phyloP scores from a whole-genome alignment of 1,140 invertebrate genomes.

The Campoletis sonorensis region DNA sequence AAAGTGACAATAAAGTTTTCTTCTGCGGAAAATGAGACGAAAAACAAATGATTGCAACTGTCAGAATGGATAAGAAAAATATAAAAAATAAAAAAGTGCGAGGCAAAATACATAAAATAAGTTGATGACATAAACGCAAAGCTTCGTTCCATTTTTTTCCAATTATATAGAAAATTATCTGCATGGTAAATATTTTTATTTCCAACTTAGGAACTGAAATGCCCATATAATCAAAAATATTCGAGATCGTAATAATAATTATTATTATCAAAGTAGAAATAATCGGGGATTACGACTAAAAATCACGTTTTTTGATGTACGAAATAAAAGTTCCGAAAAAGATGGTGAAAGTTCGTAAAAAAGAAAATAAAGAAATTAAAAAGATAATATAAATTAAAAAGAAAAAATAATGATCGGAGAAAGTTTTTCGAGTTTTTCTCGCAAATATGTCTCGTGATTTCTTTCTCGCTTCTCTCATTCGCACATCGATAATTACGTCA shows the following conservation, averaged over 20 bases:
- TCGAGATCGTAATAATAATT: constrained; percentile 60
- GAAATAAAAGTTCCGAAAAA: neutral
- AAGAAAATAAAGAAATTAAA: constrained; percentile 40
- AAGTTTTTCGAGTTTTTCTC: neutral
- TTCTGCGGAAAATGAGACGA: too few relatives aligned
- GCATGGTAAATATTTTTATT: constrained; percentile 67
- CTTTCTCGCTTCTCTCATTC: constrained; percentile 42
- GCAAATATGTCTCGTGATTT: constrained; percentile 35
- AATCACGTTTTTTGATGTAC: constrained; percentile 51
- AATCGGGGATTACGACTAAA: constrained; percentile 58
- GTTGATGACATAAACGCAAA: too few relatives aligned
- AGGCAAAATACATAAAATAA: neutral
- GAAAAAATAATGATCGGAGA: neutral
- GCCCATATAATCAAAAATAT: constrained; percentile 71
- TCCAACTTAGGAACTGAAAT: constrained; percentile 70
- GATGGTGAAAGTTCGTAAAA: neutral
- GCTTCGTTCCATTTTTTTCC: too few relatives aligned
- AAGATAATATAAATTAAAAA: too few relatives aligned
- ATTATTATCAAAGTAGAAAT: constrained; percentile 64
- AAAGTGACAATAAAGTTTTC: too few relatives aligned
- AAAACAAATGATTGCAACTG: too few relatives aligned
- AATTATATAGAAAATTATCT: constrained; percentile 44
- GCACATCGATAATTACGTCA: constrained; percentile 29
- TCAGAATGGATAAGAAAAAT: too few relatives aligned
- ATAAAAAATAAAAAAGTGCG: neutral